A percentile compares a stretch with the other conserved stretches of the same genome.
These are phyloP conservation scores for Sturmia bella DNA, from an alignment of 2,888 invertebrate species.

Conservation along the genomic window DNA sequence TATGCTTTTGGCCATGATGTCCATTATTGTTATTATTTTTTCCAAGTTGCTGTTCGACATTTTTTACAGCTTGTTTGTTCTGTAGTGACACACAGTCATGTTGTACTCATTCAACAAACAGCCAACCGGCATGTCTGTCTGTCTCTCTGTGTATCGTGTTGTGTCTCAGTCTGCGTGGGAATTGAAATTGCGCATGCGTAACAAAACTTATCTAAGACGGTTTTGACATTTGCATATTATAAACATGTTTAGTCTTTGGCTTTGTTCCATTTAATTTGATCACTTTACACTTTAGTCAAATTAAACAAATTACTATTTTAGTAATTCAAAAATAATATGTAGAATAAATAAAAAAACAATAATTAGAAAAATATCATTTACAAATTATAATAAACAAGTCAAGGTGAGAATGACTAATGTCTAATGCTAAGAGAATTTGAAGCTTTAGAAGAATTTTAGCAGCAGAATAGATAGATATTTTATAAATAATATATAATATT, in stretches of 20 bases:
- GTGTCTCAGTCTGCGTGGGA: slow-evolving; percentile 58
- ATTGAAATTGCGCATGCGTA: slow-evolving; percentile 65
- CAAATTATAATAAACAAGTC: slow-evolving; percentile 32
- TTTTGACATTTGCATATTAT: slow-evolving; percentile 48
- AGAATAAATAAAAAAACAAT: neutral
- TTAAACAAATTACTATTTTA: slow-evolving; percentile 16
- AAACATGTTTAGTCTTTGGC: slow-evolving; percentile 24
- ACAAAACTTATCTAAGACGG: slow-evolving; percentile 36
- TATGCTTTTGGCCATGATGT: slow-evolving; percentile 66
- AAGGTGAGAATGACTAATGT: slow-evolving; percentile 13
- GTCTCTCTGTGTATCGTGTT: too few species aligned
- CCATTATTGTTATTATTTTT: slow-evolving; percentile 48
- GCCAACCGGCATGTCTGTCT: slow-evolving; percentile 55
- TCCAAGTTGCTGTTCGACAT: slow-evolving; percentile 11
- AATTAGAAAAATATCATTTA: neutral
- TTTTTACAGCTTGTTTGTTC: slow-evolving; percentile 30
- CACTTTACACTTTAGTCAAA: slow-evolving; percentile 7
- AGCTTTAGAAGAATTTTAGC: too few species aligned
- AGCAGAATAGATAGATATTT: too few species aligned
- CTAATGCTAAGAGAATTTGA: neutral
- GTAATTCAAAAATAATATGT: neutral
- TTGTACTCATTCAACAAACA: slow-evolving; percentile 56
- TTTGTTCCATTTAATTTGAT: slow-evolving; percentile 9
- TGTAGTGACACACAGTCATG: slow-evolving; percentile 59
- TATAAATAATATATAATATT: too few species aligned